Evolutionary conservation across 30 jellyfish, hydroid and myxozoan genomes (phyloP).

Genomic region (Pseudorhiza aurosa): DNA sequence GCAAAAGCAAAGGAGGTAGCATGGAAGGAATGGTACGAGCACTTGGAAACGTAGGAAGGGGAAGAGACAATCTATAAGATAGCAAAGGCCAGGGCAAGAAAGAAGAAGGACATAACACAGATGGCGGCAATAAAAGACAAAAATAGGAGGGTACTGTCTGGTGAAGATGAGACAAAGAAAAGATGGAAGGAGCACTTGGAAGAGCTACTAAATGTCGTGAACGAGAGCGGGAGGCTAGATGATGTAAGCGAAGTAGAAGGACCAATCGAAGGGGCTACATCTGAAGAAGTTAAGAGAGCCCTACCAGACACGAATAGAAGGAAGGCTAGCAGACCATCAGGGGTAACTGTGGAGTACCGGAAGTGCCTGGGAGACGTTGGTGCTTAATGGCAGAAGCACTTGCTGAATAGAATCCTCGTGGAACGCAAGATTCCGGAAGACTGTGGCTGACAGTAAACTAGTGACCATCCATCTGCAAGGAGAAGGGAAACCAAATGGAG

Average conservation of each 20-base stretch:
- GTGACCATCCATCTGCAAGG: constrained; percentile 11
- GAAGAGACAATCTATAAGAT: no score
- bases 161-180: not conserved
- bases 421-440: no score
- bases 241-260: not conserved
- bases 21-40: no score
- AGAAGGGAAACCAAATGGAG: constrained; percentile 5
- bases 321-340: constrained; percentile 28
- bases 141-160: not conserved
- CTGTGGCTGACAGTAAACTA: constrained; percentile 24
- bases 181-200: not conserved
- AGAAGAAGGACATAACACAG: no score
- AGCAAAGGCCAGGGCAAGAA: constrained; percentile 34
- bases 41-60: no score
- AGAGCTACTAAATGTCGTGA: not conserved
- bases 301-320: not conserved
- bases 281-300: constrained; percentile 6
- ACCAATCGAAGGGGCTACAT: not conserved
- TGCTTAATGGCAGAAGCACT: not conserved
- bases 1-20: not conserved
- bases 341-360: not conserved
- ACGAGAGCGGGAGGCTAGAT: not conserved
- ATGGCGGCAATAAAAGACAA: no score
- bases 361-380: constrained; percentile 3
- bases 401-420: no score